phyloP scores from a whole-genome alignment of 30 jellyfish, hydroid and myxozoan species.

The Aurelia aurita region DNA sequence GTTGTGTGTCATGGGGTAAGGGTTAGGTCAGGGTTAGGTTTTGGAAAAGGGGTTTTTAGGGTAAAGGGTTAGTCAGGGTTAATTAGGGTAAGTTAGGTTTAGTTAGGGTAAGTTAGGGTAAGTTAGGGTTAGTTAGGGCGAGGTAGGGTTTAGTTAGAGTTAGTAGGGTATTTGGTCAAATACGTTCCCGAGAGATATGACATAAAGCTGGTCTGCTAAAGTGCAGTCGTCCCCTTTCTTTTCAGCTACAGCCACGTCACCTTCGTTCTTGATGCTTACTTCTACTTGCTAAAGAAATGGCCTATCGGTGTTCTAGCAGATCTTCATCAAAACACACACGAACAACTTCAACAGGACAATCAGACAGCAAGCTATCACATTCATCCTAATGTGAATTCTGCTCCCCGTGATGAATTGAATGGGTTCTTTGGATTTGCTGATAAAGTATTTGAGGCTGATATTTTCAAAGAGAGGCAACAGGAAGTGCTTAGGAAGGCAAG shows the following conservation, averaged over 20 bases:
- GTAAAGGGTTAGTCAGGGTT: no score
- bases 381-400: background rate
- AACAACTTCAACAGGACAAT: background rate
- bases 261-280: conserved; percentile 86
- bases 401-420: background rate
- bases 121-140: no score
- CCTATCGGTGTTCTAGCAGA: conserved; percentile 7
- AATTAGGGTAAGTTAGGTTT: no score
- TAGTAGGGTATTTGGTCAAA: no score
- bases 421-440: conserved; percentile 17
- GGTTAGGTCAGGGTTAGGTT: no score
- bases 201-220: no score
- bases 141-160: no score
- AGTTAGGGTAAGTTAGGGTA: no score
- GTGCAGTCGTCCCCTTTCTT: no score
- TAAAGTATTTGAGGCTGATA: background rate
- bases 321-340: background rate
- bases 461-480: conserved; percentile 2
- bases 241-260: conserved; percentile 89
- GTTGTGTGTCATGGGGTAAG: no score
- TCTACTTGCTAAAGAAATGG: conserved; percentile 85
- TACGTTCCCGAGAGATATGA: no score
- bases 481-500: conserved; percentile 30
- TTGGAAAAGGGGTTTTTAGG: no score
- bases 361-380: background rate